Evolutionary conservation across 2,797 vertebrate genomes (phyloP).

Genomic region (Chaenodraco wilsoni): DNA sequence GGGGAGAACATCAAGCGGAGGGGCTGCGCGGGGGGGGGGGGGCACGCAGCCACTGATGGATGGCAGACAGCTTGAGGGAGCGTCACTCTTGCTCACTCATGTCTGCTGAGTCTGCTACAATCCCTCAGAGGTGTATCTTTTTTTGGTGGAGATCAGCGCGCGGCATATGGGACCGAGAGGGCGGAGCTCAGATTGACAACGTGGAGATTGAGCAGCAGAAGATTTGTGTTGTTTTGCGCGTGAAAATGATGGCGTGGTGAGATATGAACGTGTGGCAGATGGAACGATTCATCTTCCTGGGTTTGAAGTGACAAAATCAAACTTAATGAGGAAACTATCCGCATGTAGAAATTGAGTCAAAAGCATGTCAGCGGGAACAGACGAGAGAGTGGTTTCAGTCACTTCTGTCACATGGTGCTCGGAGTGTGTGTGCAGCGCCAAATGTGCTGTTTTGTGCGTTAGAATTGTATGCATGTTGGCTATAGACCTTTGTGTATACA

Average conservation of each 20-base stretch:
- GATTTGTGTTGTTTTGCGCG: slow-evolving; percentile 38
- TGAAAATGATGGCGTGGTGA: slow-evolving; percentile 41
- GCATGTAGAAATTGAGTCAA: slow-evolving; percentile 61
- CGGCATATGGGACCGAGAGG: slow-evolving; percentile 26
- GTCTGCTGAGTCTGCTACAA: slow-evolving; percentile 62
- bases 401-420: slow-evolving; percentile 11
- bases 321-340: slow-evolving; percentile 69
- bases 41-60: slow-evolving; percentile 55
- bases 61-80: slow-evolving; percentile 56
- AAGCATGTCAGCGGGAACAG: slow-evolving; percentile 3
- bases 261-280: slow-evolving; percentile 60
- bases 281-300: slow-evolving; percentile 65
- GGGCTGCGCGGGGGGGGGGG: slow-evolving; percentile 33
- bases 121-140: slow-evolving; percentile 41
- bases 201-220: slow-evolving; percentile 25
- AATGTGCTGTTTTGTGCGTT: background rate
- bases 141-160: slow-evolving; percentile 12
- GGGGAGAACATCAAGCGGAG: slow-evolving; percentile 38
- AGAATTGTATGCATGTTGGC: background rate
- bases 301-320: slow-evolving; percentile 71
- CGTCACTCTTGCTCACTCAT: slow-evolving; percentile 51
- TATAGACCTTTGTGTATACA: background rate
- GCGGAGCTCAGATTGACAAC: slow-evolving; percentile 21
- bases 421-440: slow-evolving; percentile 5
- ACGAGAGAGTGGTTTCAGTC: slow-evolving; percentile 9